Base-by-base conservation (phyloP, 2,888 invertebrate species). In the Xestia rhomboidea region DNA sequence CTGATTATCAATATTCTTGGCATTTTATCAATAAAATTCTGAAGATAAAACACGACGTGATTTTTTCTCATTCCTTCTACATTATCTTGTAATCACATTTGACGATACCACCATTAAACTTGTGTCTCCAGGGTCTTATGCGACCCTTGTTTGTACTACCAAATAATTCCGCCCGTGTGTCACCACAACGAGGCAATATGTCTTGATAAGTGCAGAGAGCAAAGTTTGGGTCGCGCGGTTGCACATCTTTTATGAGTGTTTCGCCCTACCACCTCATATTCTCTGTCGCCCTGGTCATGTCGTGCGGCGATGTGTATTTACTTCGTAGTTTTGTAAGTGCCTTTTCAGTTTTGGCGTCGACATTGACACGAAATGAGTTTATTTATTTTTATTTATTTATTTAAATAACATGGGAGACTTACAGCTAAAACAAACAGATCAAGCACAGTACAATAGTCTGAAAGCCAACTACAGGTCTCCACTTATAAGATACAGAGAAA, bases 131-230 rank as follows among this genome's bases (percentile, higher is more conserved):
- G 38, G 51, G 44, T 54, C 34, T 63, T 71, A 60, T 60, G 34
- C 34, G 62, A 10, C 46, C 54, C 81, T 76, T 72, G 74, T 83
- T 74, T 77, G 76, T 78, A 71, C 54, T 81, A 68, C 51, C 72
- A 79, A 69, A 66, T 70, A 67, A 76, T 71, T 54, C 72, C 71
- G 21, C 6, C 88, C 69, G 87, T 92, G 81, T 91, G 88, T 91
- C 84, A 73, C 68, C 63, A 71, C 80, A 84, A 78, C 87, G 83
- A 86, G 87, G 91, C 89, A 91, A 92, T 92, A 91, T 91, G 89
- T 93, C 92, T 92, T 92, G 89, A 91, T 92, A 92, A 92, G 90
- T 90, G 90, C 90, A 90, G 84, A 91, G 91, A 91, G 91, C 90
- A 92, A 93, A 93, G 92, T 93, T 92, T 90, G 87, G 87, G 92